Conservation (phyloP, 2,888 invertebrate genomes). For the Synergus itoensis region DNA sequence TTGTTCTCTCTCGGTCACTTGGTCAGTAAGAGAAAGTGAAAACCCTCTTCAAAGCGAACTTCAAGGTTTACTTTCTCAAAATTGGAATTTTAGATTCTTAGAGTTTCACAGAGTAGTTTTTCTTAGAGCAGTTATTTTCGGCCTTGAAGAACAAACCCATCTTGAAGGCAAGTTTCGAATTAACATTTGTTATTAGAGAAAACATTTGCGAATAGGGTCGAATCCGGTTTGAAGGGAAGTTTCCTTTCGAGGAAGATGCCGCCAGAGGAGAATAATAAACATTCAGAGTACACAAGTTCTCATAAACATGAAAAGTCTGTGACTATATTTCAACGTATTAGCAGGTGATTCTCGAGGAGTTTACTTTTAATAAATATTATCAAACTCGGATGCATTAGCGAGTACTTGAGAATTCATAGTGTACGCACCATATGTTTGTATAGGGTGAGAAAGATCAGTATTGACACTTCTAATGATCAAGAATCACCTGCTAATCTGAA, state of each 20-base stretch:
- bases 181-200: not conserved
- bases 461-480: conserved; percentile 20
- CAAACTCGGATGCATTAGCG: conserved; percentile 56
- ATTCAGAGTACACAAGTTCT: not conserved
- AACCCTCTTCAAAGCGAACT: no score
- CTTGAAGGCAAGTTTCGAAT: not conserved
- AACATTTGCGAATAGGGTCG: conserved; percentile 8
- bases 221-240: not conserved
- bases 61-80: not conserved
- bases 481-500: conserved; percentile 17
- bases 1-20: conserved; percentile 20
- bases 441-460: conserved; percentile 1
- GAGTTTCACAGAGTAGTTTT: not conserved
- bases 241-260: conserved; percentile 11
- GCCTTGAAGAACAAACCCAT: not conserved
- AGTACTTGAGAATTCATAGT: conserved; percentile 51
- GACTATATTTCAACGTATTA: conserved; percentile 12
- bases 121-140: not conserved
- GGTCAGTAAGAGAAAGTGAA: not conserved
- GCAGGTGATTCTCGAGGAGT: conserved; percentile 8
- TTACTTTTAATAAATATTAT: conserved; percentile 30
- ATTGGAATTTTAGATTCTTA: not conserved
- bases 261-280: conserved; percentile 2
- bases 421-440: conserved; percentile 5
- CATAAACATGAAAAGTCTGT: conserved; percentile 10